These are phyloP conservation scores for Numida meleagris DNA, from an alignment of 2,113 vertebrate genomes.

Conservation along the genomic window DNA sequence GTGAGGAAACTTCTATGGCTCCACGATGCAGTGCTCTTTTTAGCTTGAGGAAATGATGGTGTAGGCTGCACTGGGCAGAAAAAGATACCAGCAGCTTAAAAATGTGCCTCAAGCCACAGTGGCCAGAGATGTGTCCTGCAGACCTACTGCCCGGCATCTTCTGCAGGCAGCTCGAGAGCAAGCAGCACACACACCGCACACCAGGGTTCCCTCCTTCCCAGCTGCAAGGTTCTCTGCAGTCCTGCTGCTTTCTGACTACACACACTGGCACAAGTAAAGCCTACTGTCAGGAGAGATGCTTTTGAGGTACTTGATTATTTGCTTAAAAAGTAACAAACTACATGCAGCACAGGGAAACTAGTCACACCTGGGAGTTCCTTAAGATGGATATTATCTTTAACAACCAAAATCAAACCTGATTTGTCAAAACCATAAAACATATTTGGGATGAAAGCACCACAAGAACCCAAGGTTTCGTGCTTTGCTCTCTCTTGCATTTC, in stretches of 20 bases:
- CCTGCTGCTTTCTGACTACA: neutral
- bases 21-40: neutral
- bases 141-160: neutral
- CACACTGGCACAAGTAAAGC: neutral
- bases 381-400: neutral
- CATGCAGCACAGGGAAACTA: neutral
- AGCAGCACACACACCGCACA: neutral
- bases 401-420: neutral
- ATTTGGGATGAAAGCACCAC: neutral
- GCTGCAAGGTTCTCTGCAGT: neutral
- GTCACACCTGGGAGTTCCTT: neutral
- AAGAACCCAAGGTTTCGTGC: neutral
- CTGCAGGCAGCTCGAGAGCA: neutral
- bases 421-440: neutral
- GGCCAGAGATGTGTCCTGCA: neutral
- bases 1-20: neutral
- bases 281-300: fast-evolving
- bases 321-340: neutral
- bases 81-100: neutral
- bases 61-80: neutral
- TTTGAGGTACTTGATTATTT: neutral
- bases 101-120: neutral
- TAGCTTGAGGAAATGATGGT: neutral
- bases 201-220: neutral
- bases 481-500: neutral